These are phyloP conservation scores for Bombus difficillimus DNA, from an alignment of 1,140 invertebrate genomes.

Conservation along the genomic window DNA sequence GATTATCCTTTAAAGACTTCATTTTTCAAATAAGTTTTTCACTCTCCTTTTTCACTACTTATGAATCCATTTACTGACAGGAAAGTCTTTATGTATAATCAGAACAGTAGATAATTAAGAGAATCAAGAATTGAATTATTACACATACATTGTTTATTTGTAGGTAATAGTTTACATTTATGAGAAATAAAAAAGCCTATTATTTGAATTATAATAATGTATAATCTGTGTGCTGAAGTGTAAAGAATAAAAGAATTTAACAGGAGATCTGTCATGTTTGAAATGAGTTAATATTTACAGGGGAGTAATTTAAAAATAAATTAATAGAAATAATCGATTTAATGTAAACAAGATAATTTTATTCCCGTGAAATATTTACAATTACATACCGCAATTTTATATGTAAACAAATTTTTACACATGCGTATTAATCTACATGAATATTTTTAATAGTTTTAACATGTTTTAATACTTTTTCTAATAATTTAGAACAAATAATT, in stretches of 20 bases:
- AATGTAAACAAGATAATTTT: not conserved
- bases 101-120: slow-evolving; percentile 46
- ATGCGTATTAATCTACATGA: not conserved
- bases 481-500: not conserved
- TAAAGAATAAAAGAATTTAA: slow-evolving; percentile 52
- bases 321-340: not conserved
- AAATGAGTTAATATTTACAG: slow-evolving; percentile 22
- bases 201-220: slow-evolving; percentile 71
- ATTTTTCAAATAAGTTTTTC: slow-evolving; percentile 48
- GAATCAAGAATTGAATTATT: slow-evolving; percentile 61
- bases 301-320: slow-evolving; percentile 18
- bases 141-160: slow-evolving; percentile 66
- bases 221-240: slow-evolving; percentile 66
- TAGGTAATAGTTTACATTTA: slow-evolving; percentile 68
- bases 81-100: slow-evolving; percentile 39
- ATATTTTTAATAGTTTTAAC: no score
- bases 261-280: slow-evolving; percentile 69
- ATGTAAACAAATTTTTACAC: slow-evolving; percentile 9
- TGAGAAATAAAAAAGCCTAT: slow-evolving; percentile 70
- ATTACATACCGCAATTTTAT: slow-evolving; percentile 13
- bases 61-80: slow-evolving; percentile 21
- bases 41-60: slow-evolving; percentile 45
- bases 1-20: slow-evolving; percentile 58
- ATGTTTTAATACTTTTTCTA: slow-evolving; percentile 22
- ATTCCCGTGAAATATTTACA: slow-evolving; percentile 27